Conservation (phyloP, 2,113 vertebrate species). For the Bolborhynchus lineola region DNA sequence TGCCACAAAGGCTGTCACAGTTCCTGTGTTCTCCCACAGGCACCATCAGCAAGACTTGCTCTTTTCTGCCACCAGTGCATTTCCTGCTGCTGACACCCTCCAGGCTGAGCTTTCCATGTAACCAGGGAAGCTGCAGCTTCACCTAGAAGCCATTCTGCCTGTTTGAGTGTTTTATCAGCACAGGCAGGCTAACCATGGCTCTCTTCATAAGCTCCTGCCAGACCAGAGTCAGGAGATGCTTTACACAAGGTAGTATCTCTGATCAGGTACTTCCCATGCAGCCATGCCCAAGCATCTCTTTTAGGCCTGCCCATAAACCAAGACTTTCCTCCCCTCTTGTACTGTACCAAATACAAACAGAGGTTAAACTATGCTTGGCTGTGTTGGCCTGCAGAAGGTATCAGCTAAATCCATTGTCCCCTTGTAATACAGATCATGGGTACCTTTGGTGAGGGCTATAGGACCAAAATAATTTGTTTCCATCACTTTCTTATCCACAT, state of each 20-base stretch:
- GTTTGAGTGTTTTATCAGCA: background rate
- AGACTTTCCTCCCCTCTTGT: background rate
- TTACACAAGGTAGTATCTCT: background rate
- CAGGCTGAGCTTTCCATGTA: background rate
- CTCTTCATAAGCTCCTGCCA: background rate
- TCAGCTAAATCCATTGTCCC: background rate
- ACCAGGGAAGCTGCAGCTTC: background rate
- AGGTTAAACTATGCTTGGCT: background rate
- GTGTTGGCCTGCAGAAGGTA: background rate
- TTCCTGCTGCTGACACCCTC: background rate
- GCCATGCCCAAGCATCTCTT: background rate
- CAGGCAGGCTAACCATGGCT: background rate
- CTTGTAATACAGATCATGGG: background rate
- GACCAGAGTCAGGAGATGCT: background rate
- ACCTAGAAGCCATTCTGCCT: fast-evolving
- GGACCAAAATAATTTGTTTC: slow-evolving; percentile 97
- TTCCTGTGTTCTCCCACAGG: background rate
- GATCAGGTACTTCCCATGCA: background rate
- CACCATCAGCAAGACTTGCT: background rate
- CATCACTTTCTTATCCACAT: slow-evolving; percentile 91
- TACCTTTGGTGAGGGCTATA: slow-evolving; percentile 93
- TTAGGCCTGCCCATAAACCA: background rate
- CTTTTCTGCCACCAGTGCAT: background rate
- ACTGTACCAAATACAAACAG: background rate
- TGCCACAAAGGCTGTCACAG: background rate